These are phyloP conservation scores for Apostichopus californicus DNA, from an alignment of 35 echinoderm and acorn worm genomes.

Conservation along the genomic window DNA sequence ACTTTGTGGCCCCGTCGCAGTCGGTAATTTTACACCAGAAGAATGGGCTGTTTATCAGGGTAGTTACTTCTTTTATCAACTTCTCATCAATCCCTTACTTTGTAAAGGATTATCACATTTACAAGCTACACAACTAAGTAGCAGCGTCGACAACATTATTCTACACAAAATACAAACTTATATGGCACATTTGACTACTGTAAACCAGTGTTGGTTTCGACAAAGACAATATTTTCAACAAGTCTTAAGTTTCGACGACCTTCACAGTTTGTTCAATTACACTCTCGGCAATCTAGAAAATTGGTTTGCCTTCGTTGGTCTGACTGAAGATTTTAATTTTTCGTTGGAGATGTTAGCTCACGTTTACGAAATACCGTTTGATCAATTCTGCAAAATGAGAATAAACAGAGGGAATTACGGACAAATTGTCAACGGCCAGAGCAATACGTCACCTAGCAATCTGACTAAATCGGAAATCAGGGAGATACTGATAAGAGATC, in stretches of 20 bases:
- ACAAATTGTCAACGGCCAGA: no score
- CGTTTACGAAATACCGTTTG: not conserved
- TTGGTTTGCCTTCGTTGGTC: slow-evolving; percentile 30
- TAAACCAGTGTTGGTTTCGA: slow-evolving; percentile 27
- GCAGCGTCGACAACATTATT: not conserved
- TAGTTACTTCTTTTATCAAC: slow-evolving; percentile 53
- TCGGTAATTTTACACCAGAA: slow-evolving; percentile 20
- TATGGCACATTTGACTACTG: not conserved
- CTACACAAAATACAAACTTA: not conserved
- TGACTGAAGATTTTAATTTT: slow-evolving; percentile 20
- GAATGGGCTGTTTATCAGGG: slow-evolving; percentile 64
- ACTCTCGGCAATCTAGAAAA: slow-evolving; percentile 18
- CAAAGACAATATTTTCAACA: not conserved
- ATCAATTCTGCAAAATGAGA: not conserved
- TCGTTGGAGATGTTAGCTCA: slow-evolving; percentile 9
- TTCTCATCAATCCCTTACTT: slow-evolving; percentile 4
- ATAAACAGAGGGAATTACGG: not conserved
- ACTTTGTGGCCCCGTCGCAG: slow-evolving; percentile 13
- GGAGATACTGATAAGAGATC: not conserved
- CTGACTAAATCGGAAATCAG: slow-evolving; percentile 1
- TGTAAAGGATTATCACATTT: not conserved
- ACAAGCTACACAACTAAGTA: not conserved
- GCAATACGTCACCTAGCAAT: not conserved
- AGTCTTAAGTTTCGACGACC: not conserved
- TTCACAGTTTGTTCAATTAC: not conserved